A percentile compares a stretch with the other conserved stretches of the same genome.
Conservation (phyloP, 2,797 vertebrate species). For the Hemibagrus guttatus region DNA sequence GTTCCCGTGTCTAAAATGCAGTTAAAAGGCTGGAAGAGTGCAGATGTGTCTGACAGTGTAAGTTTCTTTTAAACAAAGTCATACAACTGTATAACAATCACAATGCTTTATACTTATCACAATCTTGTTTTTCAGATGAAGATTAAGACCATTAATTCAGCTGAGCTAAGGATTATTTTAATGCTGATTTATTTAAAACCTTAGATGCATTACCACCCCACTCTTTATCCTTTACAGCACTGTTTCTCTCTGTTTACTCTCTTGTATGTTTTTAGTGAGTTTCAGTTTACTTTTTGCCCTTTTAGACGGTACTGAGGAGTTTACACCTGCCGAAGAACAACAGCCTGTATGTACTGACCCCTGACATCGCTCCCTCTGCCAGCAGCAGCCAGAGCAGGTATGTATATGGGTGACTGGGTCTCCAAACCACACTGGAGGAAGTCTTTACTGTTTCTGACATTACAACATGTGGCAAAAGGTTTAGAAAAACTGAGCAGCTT, state of each 20-base stretch:
- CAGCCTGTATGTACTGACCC: conserved; percentile 97
- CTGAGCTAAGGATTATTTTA: not conserved
- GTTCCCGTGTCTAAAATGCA: conserved; percentile 96
- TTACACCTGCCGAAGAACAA: conserved; percentile 99
- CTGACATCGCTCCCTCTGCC: conserved; percentile 90
- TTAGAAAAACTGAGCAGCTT: not conserved
- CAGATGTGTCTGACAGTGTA: conserved; percentile 94
- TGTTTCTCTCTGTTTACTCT: not conserved
- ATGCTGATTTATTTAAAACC: not conserved
- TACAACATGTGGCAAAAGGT: not conserved
- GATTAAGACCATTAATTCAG: not conserved
- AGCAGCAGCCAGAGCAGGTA: conserved; percentile 94
- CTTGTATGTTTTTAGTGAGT: not conserved
- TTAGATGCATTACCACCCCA: not conserved
- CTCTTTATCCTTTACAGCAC: not conserved
- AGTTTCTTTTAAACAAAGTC: conserved; percentile 68
- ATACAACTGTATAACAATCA: too few species aligned
- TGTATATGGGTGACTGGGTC: conserved; percentile 16
- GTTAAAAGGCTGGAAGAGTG: conserved; percentile 97
- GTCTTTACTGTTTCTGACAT: not conserved
- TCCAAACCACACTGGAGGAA: not conserved
- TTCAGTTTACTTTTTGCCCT: not conserved
- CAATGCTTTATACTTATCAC: not conserved
- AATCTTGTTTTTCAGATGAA: not conserved
- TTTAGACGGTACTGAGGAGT: conserved; percentile 90